These are phyloP conservation scores for Chrysemys picta DNA, from an alignment of 2,113 vertebrate species.

Conservation along the genomic window DNA sequence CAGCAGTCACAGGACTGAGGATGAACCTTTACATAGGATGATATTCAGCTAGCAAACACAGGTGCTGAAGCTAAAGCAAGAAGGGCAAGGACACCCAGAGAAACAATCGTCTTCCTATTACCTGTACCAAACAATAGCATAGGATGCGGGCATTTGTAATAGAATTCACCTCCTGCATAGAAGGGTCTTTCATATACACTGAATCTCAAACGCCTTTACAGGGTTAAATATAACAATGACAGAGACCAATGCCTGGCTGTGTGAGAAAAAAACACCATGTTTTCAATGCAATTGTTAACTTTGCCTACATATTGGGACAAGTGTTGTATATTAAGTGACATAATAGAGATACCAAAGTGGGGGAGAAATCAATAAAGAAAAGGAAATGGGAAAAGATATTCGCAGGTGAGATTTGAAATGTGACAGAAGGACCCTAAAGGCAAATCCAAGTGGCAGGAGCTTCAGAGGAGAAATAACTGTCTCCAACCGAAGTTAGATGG, in stretches of 20 bases:
- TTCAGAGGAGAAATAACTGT: neutral
- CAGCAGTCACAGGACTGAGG: neutral
- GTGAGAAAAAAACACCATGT: fast-evolving
- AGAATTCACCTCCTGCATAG: neutral
- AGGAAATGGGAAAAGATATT: neutral
- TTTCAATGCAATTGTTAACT: neutral
- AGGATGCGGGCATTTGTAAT: neutral
- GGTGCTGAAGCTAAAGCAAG: neutral
- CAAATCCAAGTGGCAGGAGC: neutral
- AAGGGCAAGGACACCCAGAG: neutral
- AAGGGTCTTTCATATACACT: neutral
- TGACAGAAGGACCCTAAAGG: fast-evolving
- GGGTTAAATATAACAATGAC: fast-evolving
- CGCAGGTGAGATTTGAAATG: neutral
- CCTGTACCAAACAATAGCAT: neutral
- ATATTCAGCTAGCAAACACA: neutral
- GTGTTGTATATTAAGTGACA: neutral
- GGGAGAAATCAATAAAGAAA: neutral
- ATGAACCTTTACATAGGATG: neutral
- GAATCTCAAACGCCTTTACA: neutral
- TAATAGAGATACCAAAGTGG: neutral
- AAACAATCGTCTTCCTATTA: neutral
- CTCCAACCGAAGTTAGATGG: neutral
- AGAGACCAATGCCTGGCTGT: neutral
- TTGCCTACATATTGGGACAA: neutral